Percentiles rank a stretch among this genome's conserved stretches.
These are phyloP conservation scores for Motacilla tschutschensis DNA, from an alignment of 2,113 vertebrate species.

Conservation along the genomic window DNA sequence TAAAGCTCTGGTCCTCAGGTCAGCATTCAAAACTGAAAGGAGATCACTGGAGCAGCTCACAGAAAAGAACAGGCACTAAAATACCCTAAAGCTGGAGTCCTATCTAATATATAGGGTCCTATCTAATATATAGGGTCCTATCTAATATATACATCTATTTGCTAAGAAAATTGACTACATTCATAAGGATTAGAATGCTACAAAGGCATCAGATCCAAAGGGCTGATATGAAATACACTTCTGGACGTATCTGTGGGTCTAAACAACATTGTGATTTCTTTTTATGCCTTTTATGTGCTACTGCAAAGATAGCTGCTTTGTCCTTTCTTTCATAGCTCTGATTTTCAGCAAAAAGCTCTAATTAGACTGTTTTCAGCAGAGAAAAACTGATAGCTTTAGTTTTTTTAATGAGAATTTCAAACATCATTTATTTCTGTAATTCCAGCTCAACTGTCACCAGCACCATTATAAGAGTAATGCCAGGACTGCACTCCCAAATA, in stretches of 20 bases:
- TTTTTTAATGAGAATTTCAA: neutral
- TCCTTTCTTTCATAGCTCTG: neutral
- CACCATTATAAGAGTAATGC: neutral
- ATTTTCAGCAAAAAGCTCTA: neutral
- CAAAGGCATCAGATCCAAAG: neutral
- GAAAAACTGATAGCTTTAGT: rapidly evolving
- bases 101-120: neutral
- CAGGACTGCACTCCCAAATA: neutral
- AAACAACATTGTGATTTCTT: neutral
- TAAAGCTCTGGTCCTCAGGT: neutral
- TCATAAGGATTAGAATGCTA: neutral
- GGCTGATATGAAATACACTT: neutral
- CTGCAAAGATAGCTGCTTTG: neutral
- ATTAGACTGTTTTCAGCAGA: neutral
- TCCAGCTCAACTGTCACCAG: neutral
- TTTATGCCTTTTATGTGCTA: neutral
- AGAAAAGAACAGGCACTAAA: neutral
- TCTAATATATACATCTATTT: neutral
- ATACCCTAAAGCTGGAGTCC: neutral
- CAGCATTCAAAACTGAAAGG: neutral
- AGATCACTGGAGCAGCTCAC: neutral
- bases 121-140: neutral
- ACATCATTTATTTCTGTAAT: neutral
- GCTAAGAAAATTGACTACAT: neutral
- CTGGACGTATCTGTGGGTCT: neutral